Base-by-base conservation (phyloP, 2,797 vertebrate genomes). In the Erpetoichthys calabaricus region DNA sequence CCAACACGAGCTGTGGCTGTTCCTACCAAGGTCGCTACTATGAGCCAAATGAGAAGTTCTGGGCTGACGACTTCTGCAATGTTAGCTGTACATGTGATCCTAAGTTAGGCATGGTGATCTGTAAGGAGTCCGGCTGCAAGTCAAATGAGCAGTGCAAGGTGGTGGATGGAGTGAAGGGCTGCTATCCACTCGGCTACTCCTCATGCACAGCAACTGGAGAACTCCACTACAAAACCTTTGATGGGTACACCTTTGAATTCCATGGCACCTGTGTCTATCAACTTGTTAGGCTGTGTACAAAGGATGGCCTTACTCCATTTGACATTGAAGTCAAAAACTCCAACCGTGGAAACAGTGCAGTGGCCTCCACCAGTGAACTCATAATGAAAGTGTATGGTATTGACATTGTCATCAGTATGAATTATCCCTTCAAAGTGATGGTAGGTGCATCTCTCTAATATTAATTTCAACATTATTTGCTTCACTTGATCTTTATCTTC, bases 191-290 rank as follows among this genome's bases (percentile, higher is more conserved):
- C 49, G 62, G 60, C 44, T 66, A 45, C 0, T 74, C 71, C 2
- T 59, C 60, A 1, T 94, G 91, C 44, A 52, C 70, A 4, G 85
- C 78, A 3, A 66, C 68, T 0, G 81, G 78, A 2, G 79, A 86
- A 68, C 87, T 87, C 0, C 89, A 90, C 69, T 91, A 88, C 4
- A 42, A 60, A 55, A 85, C 64, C 41, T 93, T 89, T 2, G 87
- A 92, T 0, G 80, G 82, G 0, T 53, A 0, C 7, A 73, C 8
- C 56, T 90, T 75, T 42, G 60, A 84, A 66, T 94, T 91, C 76
- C 88, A 87, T 67, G 89, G 90, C 1, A 87, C 81, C 0, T 91
- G 90, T 59, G 6, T 73, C 0, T 92, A 91, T 67, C 84, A 81
- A 63, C 67, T 85, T 65, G 77, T 65, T 49, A 68, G 62, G 7